Percentiles rank a stretch among this genome's conserved stretches.
These are phyloP conservation scores for Montifringilla adamsi DNA, from an alignment of 2,113 vertebrate genomes.

Conservation along the genomic window DNA sequence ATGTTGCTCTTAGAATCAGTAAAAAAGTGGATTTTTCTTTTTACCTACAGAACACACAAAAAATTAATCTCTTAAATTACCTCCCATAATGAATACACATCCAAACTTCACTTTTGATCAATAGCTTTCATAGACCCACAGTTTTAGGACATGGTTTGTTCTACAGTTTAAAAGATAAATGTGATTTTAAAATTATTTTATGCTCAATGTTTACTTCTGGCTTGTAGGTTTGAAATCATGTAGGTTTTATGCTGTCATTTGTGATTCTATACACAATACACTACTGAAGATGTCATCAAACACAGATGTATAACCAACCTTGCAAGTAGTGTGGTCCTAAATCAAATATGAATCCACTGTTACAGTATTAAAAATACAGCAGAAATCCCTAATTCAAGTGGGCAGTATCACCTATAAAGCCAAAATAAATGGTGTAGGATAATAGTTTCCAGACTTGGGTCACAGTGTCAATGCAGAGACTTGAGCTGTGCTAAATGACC, in stretches of 20 bases:
- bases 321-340: slow-evolving; percentile 15
- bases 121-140: background rate
- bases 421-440: slow-evolving; percentile 69
- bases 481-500: slow-evolving; percentile 74
- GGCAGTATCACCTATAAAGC: slow-evolving; percentile 62
- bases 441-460: slow-evolving; percentile 69
- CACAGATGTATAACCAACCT: background rate
- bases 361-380: slow-evolving; percentile 50
- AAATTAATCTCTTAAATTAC: slow-evolving; percentile 22
- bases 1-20: background rate
- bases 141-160: background rate
- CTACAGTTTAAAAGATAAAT: background rate
- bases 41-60: background rate
- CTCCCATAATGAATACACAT: background rate
- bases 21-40: background rate
- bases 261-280: slow-evolving; percentile 11
- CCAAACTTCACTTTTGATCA: slow-evolving; percentile 10
- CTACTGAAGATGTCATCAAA: slow-evolving; percentile 25
- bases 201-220: background rate
- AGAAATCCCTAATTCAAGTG: slow-evolving; percentile 66
- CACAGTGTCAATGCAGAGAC: slow-evolving; percentile 66
- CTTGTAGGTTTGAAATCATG: slow-evolving; percentile 4
- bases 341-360: slow-evolving; percentile 56
- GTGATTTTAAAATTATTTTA: slow-evolving; percentile 10
- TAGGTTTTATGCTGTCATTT: background rate